These are phyloP conservation scores for Hyperoplus lanceolatus DNA, from an alignment of 2,797 vertebrate genomes.

Conservation along the genomic window DNA sequence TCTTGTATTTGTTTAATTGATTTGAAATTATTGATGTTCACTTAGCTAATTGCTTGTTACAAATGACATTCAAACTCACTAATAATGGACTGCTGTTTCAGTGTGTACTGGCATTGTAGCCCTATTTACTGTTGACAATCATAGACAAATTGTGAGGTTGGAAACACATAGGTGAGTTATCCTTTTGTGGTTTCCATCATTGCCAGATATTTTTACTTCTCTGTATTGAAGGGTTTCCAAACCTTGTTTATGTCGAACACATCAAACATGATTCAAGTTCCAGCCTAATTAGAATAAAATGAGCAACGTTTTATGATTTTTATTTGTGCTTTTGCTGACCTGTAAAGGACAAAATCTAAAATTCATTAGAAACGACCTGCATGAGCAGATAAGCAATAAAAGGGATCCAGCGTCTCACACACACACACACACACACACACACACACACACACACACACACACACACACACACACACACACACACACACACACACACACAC, in stretches of 20 bases:
- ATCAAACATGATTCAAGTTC: slow-evolving; percentile 18
- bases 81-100: slow-evolving; percentile 22
- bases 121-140: slow-evolving; percentile 26
- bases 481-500: neutral
- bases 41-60: slow-evolving; percentile 33
- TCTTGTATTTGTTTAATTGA: neutral
- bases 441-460: slow-evolving; percentile 5
- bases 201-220: neutral
- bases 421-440: slow-evolving; percentile 6
- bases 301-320: neutral
- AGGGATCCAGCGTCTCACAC: neutral
- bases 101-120: slow-evolving; percentile 17
- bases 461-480: neutral
- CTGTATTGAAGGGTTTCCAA: slow-evolving; percentile 7
- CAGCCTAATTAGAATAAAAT: slow-evolving; percentile 11
- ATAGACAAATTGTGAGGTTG: slow-evolving; percentile 16
- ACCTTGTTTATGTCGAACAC: neutral
- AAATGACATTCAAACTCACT: slow-evolving; percentile 36
- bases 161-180: slow-evolving; percentile 23
- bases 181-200: slow-evolving; percentile 10
- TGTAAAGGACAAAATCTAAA: slow-evolving; percentile 30
- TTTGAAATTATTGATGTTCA: slow-evolving; percentile 27
- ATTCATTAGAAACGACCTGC: slow-evolving; percentile 13
- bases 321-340: slow-evolving; percentile 20
- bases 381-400: slow-evolving; percentile 10